phyloP scores from a whole-genome alignment of 2,113 vertebrate species.

The Catharus minimus region DNA sequence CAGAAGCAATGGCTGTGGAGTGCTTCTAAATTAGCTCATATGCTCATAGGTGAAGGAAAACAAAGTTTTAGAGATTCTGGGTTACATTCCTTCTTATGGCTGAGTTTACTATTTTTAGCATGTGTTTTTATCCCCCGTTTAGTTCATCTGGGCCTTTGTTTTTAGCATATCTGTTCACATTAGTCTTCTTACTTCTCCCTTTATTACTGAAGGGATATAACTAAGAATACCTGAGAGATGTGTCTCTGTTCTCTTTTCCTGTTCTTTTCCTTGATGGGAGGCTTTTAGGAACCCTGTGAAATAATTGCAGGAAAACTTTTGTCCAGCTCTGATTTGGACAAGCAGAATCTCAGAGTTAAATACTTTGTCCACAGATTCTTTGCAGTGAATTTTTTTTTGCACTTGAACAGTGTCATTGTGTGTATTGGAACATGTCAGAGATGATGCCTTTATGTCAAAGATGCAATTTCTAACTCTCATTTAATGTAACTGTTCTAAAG shows the following conservation, averaged over 20 bases:
- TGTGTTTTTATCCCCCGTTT: background rate
- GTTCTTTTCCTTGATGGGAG: background rate
- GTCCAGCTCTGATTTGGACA: background rate
- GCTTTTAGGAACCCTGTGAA: background rate
- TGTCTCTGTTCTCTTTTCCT: background rate
- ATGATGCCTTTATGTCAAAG: background rate
- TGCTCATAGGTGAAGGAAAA: background rate
- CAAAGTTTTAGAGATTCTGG: background rate
- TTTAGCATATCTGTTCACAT: background rate
- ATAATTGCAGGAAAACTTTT: background rate
- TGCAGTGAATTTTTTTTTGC: background rate
- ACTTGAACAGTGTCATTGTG: rapidly evolving
- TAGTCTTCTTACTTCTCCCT: background rate
- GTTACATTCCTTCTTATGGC: background rate
- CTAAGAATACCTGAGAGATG: background rate
- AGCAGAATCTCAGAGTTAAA: background rate
- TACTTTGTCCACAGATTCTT: background rate
- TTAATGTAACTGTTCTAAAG: background rate
- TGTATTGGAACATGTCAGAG: background rate
- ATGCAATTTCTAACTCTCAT: background rate
- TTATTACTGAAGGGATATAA: background rate
- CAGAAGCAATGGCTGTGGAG: background rate
- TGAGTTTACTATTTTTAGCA: background rate
- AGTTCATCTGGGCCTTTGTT: background rate
- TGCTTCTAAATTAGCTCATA: background rate